Conservation (phyloP, 2,797 vertebrate genomes). For the Pristis pectinata region DNA sequence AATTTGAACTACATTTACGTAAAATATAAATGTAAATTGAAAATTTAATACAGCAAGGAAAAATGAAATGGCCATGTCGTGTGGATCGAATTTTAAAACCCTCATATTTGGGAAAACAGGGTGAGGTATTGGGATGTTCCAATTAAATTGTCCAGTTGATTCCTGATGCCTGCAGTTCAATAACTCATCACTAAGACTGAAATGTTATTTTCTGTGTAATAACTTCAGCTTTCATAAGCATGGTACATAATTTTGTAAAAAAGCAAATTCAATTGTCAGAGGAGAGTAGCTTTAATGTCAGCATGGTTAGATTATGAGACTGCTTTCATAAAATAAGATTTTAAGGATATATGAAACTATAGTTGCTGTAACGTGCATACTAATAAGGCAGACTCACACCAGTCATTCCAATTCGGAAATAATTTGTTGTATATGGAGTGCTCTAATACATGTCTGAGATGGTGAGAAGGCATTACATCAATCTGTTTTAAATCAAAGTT, state of each 20-base stretch:
- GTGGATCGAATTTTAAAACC: background rate
- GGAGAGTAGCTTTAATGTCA: background rate
- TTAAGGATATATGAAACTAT: background rate
- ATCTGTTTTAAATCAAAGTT: background rate
- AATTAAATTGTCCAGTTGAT: slow-evolving; percentile 5
- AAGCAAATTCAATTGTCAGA: background rate
- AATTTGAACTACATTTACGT: background rate
- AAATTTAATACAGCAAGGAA: background rate
- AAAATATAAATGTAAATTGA: background rate
- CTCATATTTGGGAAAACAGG: background rate
- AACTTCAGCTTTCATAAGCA: background rate
- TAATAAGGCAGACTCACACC: background rate
- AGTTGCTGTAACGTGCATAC: background rate
- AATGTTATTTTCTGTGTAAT: background rate
- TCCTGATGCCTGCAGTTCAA: background rate
- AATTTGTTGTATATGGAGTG: background rate
- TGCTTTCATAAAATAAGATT: background rate
- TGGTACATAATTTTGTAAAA: background rate
- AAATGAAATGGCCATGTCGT: background rate
- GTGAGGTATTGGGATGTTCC: background rate
- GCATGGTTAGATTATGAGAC: background rate
- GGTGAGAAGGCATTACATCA: background rate
- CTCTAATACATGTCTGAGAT: background rate
- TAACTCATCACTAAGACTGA: background rate
- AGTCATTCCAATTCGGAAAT: background rate